Evolutionary conservation across 2,797 vertebrate species (phyloP), one percentile per base, ranked within the genome.

Genomic region (Buphagus erythrorhynchus): DNA sequence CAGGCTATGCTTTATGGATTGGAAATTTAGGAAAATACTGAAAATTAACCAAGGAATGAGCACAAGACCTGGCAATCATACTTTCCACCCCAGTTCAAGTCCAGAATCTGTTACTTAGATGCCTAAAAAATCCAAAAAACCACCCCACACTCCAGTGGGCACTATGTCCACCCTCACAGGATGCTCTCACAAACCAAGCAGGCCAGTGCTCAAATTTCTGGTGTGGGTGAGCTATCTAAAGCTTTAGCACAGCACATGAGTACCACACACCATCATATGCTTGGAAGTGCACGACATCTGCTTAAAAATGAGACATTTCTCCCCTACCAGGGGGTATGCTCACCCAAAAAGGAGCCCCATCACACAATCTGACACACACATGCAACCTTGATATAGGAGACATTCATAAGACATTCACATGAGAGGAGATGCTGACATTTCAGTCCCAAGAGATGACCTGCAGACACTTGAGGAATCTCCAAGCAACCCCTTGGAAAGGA

Each of bases 31-130:
- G 45, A 83, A 75, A 85, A 71, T 24, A 51, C 19, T 43, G 20
- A 84, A 75, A 21, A 54, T 81, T 40, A 81, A 85, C 25, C 10
- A 92, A 80, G 36, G 54, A 95, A 86, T 16, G 17, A 92, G 36
- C 35, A 86, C n/a, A 45, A 68, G n/a, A 62, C 18, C 54, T 61
- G n/a, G 22, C 13, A 88, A 20, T 42, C n/a, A 31, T n/a, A 46
- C 9, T 42, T 90, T 29, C 24, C 31, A 19, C 21, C 21, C 3
- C 1, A 82, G 11, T n/a, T 93, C 40, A 57, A 75, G 18, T 28
- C 58, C 48, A 75, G 29, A 84, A 65, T 29, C 29, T 57, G 16
- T 61, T 87, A 61, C 29, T 80, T 38, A 83, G 31, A 80, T 5
- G 3, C 14, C 17, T n/a, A 48, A 68, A 85, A 76, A 48, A 3